Percentiles rank a stretch among this genome's conserved stretches.
These are phyloP conservation scores for Caiman crocodilus DNA, from an alignment of 2,797 vertebrate species.

Conservation along the genomic window DNA sequence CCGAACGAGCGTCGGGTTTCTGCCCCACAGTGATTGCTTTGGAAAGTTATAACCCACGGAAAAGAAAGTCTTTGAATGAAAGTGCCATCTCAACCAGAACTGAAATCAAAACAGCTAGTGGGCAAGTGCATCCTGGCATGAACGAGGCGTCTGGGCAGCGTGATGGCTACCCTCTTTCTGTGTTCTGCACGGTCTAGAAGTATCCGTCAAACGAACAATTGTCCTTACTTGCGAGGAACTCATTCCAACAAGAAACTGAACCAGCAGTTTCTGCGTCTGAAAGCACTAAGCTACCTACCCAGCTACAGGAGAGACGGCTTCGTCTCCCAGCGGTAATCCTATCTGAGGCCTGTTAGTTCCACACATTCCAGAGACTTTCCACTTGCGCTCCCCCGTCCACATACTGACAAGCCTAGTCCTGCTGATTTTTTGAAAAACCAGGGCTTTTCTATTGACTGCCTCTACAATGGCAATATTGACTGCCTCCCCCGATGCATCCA, in stretches of 20 bases:
- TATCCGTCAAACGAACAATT: slow-evolving; percentile 14
- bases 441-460: not conserved
- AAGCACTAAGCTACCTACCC: not conserved
- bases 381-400: not conserved
- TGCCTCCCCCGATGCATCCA: rapidly evolving
- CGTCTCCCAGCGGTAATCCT: not conserved
- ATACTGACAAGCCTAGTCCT: not conserved
- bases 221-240: slow-evolving; percentile 21
- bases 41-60: slow-evolving; percentile 34
- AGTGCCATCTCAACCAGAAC: slow-evolving; percentile 37
- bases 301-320: not conserved
- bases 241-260: slow-evolving; percentile 40
- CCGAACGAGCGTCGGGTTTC: slow-evolving; percentile 29
- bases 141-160: not conserved
- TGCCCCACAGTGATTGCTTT: not conserved
- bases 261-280: not conserved
- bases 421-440: not conserved
- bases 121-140: slow-evolving; percentile 19
- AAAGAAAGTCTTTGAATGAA: slow-evolving; percentile 31
- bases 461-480: not conserved
- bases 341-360: not conserved
- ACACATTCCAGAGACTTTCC: not conserved
- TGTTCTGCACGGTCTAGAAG: not conserved
- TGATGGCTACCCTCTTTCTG: not conserved
- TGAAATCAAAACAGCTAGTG: slow-evolving; percentile 23